Percentiles rank a stretch among this genome's conserved stretches.
These are phyloP conservation scores for Gobio occitaniae DNA, from an alignment of 2,797 vertebrate species.

Conservation along the genomic window DNA sequence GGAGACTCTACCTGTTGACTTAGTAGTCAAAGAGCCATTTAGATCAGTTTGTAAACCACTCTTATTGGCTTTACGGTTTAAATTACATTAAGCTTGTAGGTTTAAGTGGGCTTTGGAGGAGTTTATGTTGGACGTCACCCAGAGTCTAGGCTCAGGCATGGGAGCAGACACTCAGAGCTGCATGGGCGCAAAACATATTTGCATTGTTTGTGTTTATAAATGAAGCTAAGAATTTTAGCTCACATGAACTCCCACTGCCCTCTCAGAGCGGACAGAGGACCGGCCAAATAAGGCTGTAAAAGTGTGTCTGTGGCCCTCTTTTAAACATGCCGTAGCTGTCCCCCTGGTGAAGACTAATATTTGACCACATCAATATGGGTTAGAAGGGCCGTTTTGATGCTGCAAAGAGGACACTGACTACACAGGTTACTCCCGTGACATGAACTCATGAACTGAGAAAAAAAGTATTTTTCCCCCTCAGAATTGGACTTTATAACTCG, in stretches of 20 bases:
- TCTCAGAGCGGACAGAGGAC: constrained; percentile 17
- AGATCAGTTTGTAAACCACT: constrained; percentile 37
- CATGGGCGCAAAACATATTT: constrained; percentile 51
- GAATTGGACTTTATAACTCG: no score
- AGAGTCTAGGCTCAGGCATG: constrained; percentile 38
- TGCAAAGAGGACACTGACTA: not conserved
- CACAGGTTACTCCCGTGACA: no score
- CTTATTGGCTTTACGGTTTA: constrained; percentile 40
- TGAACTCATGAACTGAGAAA: no score
- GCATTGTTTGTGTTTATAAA: constrained; percentile 58
- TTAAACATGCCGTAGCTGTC: constrained; percentile 44
- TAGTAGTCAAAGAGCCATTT: constrained; percentile 13
- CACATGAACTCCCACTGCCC: constrained; percentile 36
- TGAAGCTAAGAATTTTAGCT: constrained; percentile 43
- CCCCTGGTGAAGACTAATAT: constrained; percentile 38
- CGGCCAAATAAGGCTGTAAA: constrained; percentile 48
- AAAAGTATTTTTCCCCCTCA: no score
- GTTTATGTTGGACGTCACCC: constrained; percentile 51
- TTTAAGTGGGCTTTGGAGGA: constrained; percentile 26
- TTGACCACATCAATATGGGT: not conserved
- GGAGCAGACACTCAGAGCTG: constrained; percentile 39
- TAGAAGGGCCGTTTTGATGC: not conserved
- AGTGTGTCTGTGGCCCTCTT: constrained; percentile 42
- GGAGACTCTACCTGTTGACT: constrained; percentile 22
- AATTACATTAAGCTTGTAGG: constrained; percentile 30